These are phyloP conservation scores for Dendronephthya gigantea DNA, from an alignment of 64 coral and sea anemone genomes.

Conservation along the genomic window DNA sequence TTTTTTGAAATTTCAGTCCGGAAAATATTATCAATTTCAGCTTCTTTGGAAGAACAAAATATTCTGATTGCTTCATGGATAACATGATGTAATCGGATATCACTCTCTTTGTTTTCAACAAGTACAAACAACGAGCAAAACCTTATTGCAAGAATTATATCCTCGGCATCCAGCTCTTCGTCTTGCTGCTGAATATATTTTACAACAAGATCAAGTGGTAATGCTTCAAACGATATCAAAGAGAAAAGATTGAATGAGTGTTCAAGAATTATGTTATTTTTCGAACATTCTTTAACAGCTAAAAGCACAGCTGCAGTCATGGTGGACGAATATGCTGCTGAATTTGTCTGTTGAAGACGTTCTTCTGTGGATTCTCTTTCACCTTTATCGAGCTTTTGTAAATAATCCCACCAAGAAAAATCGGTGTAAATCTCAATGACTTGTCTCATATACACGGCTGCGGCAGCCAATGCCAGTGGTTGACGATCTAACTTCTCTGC, in stretches of 20 bases:
- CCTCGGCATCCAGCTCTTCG: conserved; percentile 11
- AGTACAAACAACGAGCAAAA: conserved; percentile 23
- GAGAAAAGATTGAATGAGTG: conserved; percentile 3
- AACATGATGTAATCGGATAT: not conserved
- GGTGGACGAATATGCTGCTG: too few species aligned
- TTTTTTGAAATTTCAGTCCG: not conserved
- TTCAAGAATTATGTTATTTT: not conserved
- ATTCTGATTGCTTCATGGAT: not conserved
- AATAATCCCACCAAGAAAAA: not conserved
- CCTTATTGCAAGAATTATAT: conserved; percentile 18
- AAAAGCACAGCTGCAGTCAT: conserved; percentile 15
- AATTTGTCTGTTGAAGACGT: not conserved
- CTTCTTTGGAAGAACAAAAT: not conserved
- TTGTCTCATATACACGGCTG: too few species aligned
- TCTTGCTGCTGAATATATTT: conserved; percentile 18
- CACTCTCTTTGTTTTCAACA: conserved; percentile 1
- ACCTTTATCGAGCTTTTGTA: conserved; percentile 22
- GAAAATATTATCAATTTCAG: not conserved
- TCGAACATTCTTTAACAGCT: not conserved
- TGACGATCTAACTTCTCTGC: too few species aligned
- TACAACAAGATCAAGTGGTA: conserved; percentile 23
- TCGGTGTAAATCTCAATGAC: not conserved
- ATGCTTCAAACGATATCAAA: not conserved
- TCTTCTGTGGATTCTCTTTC: conserved; percentile 21
- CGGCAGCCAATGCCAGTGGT: too few species aligned